Percentiles rank a stretch among this genome's conserved stretches.
Evolutionary conservation across 2,888 invertebrate species (phyloP).

Genomic region (Lochmaea crataegi): DNA sequence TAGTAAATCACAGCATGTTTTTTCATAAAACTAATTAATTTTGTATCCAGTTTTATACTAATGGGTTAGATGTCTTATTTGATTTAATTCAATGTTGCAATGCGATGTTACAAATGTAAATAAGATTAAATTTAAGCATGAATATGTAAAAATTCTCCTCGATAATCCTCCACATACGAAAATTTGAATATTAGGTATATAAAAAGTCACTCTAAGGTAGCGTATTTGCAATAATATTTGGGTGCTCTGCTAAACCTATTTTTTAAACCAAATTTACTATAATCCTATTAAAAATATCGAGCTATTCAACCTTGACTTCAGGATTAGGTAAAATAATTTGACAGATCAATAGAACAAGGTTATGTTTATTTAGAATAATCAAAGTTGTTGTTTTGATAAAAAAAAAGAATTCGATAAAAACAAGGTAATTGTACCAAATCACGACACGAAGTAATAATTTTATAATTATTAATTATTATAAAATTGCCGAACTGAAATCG

Average conservation of each 20-base stretch:
- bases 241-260: no score
- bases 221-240: background rate
- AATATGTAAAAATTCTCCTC: background rate
- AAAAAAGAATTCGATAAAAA: background rate
- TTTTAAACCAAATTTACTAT: no score
- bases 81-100: background rate
- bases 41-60: no score
- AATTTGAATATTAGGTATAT: background rate
- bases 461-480: background rate
- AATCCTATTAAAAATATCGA: background rate
- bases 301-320: background rate
- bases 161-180: no score
- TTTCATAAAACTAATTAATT: background rate
- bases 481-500: background rate
- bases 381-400: background rate
- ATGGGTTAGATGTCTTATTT: background rate
- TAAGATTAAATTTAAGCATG: background rate
- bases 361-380: background rate
- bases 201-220: no score
- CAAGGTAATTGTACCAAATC: background rate
- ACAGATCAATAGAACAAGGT: background rate
- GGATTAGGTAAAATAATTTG: constrained; percentile 4
- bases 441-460: background rate
- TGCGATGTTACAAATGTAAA: background rate
- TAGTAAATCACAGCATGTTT: no score